Conservation (phyloP, 2,113 vertebrate genomes). For the Heloderma charlesbogerti region DNA sequence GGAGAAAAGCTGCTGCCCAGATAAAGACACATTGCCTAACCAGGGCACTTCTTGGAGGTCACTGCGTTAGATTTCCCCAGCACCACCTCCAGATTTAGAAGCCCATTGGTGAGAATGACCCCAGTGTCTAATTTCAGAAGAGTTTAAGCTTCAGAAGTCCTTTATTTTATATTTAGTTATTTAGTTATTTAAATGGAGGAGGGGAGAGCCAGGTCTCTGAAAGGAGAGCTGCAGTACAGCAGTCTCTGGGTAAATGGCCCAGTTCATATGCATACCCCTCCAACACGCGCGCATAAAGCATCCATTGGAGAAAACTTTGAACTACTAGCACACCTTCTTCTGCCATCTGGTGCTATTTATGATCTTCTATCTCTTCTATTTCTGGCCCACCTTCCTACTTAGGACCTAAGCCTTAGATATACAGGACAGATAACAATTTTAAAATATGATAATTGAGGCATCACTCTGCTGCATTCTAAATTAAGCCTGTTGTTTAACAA, state of each 20-base stretch:
- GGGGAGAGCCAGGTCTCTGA: conserved; percentile 7
- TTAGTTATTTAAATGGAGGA: no score
- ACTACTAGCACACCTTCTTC: no score
- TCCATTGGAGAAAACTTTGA: background rate
- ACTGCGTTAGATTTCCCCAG: background rate
- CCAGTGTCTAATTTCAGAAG: conserved; percentile 40
- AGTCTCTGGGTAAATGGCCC: background rate
- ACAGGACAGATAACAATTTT: background rate
- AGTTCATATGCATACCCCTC: background rate
- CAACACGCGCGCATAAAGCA: background rate
- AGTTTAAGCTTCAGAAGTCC: conserved; percentile 8
- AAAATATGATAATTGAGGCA: conserved; percentile 2
- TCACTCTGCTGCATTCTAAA: background rate
- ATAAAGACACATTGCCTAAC: conserved; percentile 12
- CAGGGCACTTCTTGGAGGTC: conserved; percentile 58
- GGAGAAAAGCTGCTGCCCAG: conserved; percentile 26
- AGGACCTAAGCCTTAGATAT: background rate
- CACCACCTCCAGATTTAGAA: background rate
- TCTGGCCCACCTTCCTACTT: background rate
- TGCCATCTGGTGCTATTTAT: background rate
- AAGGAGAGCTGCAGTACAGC: conserved; percentile 27
- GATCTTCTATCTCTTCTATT: background rate
- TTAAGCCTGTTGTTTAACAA: background rate
- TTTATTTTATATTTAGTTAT: background rate
- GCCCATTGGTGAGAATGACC: background rate